Conservation (phyloP, 1,140 invertebrate species). For the Colletes latitarsis region DNA sequence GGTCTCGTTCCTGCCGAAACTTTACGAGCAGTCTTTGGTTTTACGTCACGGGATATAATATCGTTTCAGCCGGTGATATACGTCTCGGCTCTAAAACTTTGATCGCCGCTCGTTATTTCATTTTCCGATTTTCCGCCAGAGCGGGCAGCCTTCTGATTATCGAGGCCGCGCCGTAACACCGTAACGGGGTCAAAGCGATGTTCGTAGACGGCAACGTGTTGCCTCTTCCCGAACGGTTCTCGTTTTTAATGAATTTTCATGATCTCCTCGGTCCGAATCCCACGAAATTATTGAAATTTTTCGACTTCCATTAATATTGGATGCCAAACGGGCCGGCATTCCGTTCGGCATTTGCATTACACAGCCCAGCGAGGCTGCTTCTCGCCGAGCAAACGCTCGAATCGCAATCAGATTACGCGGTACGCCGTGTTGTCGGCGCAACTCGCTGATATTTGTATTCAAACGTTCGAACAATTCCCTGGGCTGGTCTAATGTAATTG, state of each 20-base stretch:
- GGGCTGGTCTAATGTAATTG: background rate
- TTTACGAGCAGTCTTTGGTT: constrained; percentile 28
- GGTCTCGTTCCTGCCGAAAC: background rate
- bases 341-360: constrained; percentile 7
- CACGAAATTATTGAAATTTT: constrained; percentile 22
- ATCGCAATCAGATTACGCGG: constrained; percentile 6
- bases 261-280: background rate
- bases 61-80: background rate
- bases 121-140: constrained; percentile 48
- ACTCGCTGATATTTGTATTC: background rate
- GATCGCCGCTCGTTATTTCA: constrained; percentile 45
- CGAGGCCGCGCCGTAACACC: background rate
- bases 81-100: constrained; percentile 26
- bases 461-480: background rate
- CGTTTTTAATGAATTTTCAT: constrained; percentile 31
- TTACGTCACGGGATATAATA: constrained; percentile 24
- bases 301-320: constrained; percentile 9
- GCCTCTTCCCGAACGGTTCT: background rate
- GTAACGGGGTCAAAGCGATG: constrained; percentile 37
- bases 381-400: too few relatives aligned
- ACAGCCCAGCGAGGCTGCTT: background rate
- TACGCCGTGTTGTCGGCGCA: background rate
- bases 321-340: too few relatives aligned
- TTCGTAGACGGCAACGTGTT: constrained; percentile 1
- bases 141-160: constrained; percentile 22